Evolutionary conservation across 2,113 vertebrate species (phyloP).

Genomic region (Cinclus mexicanus): DNA sequence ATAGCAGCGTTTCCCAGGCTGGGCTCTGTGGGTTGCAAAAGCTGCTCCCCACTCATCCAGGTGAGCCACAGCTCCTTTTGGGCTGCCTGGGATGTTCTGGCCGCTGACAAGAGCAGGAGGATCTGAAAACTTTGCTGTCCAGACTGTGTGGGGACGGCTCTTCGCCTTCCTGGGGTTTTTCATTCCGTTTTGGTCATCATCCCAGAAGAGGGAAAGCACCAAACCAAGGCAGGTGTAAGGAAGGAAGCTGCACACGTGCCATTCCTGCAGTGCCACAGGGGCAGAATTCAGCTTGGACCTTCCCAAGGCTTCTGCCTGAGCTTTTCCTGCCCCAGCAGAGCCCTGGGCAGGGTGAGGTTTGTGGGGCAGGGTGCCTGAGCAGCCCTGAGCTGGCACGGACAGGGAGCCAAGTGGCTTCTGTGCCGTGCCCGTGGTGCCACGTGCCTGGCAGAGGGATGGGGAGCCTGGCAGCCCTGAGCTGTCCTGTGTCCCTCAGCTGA

Average conservation of each 20-base stretch:
- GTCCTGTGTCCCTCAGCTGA: neutral
- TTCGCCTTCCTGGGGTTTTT: fast-evolving
- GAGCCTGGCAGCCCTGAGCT: neutral
- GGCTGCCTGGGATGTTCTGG: fast-evolving
- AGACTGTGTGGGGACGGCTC: fast-evolving
- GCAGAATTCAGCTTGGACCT: neutral
- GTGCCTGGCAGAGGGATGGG: slow-evolving; percentile 22
- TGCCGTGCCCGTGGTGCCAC: neutral
- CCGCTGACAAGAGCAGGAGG: neutral
- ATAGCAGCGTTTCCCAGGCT: neutral
- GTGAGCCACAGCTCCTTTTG: fast-evolving
- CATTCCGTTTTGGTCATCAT: neutral
- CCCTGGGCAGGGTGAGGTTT: fast-evolving
- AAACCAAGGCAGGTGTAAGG: neutral
- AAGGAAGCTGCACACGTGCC: fast-evolving
- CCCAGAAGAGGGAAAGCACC: neutral
- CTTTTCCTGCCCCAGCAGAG: neutral
- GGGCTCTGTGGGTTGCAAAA: neutral
- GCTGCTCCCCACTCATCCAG: neutral
- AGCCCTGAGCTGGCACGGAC: fast-evolving
- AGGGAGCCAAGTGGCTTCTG: neutral
- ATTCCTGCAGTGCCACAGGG: fast-evolving
- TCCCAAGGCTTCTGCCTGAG: neutral
- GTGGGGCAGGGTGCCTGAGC: neutral
- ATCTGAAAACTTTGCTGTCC: neutral